Evolutionary conservation across 2,797 vertebrate species (phyloP).

Genomic region (Allobates femoralis): DNA sequence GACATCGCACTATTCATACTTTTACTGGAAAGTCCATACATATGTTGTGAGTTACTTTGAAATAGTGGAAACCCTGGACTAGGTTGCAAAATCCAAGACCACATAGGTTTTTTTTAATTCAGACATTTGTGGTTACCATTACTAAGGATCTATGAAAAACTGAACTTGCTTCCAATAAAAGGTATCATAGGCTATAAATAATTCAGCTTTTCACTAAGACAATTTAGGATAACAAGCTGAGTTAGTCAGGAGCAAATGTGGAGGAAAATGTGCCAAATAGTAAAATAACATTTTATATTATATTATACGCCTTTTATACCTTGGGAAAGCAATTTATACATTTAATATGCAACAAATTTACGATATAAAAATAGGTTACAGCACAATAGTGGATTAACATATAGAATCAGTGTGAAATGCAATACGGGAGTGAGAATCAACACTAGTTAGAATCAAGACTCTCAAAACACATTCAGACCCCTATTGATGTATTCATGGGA

Average conservation of each 20-base stretch:
- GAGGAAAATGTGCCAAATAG: conserved; percentile 57
- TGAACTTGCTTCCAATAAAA: conserved; percentile 53
- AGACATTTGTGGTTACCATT: conserved; percentile 56
- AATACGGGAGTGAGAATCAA: background rate
- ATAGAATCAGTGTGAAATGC: conserved; percentile 2
- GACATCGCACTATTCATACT: background rate
- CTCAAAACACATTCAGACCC: too few species aligned
- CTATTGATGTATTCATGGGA: background rate
- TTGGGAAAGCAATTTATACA: conserved; percentile 39
- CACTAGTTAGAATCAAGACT: background rate
- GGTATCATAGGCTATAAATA: conserved; percentile 55
- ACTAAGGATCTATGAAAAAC: conserved; percentile 40
- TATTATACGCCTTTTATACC: conserved; percentile 42
- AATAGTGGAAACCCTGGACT: conserved; percentile 28
- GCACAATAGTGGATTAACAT: background rate
- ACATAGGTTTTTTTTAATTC: conserved; percentile 50
- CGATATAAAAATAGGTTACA: conserved; percentile 37
- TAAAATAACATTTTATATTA: conserved; percentile 58
- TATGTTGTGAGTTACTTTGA: conserved; percentile 35
- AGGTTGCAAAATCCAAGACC: conserved; percentile 43
- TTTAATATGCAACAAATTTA: conserved; percentile 49
- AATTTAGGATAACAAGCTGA: conserved; percentile 55
- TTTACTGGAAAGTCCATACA: conserved; percentile 16
- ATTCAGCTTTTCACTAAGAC: conserved; percentile 37
- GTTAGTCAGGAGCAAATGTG: conserved; percentile 42